phyloP scores from a whole-genome alignment of 1,140 invertebrate genomes.

The Lepidurus packardi region DNA sequence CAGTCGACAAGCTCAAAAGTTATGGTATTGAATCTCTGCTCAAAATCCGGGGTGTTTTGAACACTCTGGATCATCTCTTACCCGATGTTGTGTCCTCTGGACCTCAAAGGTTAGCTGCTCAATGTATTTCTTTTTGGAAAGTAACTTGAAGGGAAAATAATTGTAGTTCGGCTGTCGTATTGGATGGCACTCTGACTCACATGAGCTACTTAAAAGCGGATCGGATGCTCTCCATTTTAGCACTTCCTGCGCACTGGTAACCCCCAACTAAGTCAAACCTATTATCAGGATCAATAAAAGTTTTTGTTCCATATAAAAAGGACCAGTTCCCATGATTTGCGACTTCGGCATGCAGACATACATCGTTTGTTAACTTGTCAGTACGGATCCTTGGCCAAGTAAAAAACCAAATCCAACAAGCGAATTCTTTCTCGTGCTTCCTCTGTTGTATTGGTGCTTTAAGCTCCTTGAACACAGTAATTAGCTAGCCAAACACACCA shows the following conservation, averaged over 20 bases:
- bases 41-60: slow-evolving; percentile 17
- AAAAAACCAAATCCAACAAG: too few species aligned
- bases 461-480: too few species aligned
- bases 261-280: background rate
- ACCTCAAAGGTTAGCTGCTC: background rate
- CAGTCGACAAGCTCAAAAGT: background rate
- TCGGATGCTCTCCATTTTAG: background rate
- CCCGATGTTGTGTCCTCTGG: slow-evolving; percentile 24
- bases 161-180: background rate
- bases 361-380: slow-evolving; percentile 5
- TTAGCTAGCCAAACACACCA: too few species aligned
- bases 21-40: slow-evolving; percentile 23
- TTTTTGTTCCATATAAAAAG: background rate
- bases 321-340: background rate
- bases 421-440: too few species aligned
- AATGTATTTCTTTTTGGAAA: background rate
- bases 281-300: too few species aligned
- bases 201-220: background rate
- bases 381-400: slow-evolving; percentile 5
- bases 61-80: slow-evolving; percentile 30
- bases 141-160: too few species aligned
- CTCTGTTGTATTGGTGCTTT: too few species aligned
- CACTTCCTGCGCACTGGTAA: background rate
- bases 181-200: background rate
- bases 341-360: background rate